phyloP scores from a whole-genome alignment of 2,113 vertebrate genomes.

The Rana temporaria region DNA sequence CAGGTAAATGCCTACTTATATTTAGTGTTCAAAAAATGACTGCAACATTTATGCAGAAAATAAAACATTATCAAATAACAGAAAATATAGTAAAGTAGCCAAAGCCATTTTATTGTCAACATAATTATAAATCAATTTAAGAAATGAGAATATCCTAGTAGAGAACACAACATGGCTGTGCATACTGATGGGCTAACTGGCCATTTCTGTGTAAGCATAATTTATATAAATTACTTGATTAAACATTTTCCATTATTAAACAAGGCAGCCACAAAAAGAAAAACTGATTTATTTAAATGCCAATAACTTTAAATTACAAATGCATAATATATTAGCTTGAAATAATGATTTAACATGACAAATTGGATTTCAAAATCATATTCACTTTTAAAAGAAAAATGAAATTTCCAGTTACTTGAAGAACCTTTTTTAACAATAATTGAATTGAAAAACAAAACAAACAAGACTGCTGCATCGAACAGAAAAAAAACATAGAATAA shows the following conservation, averaged over 20 bases:
- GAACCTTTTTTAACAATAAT: neutral
- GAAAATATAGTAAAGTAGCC: too few species aligned
- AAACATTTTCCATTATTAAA: constrained; percentile 12
- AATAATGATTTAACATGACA: neutral
- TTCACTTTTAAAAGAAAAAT: neutral
- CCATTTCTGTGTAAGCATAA: neutral
- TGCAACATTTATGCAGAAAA: too few species aligned
- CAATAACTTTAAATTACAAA: neutral
- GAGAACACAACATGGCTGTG: neutral
- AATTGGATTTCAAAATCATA: neutral
- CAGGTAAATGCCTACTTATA: too few species aligned
- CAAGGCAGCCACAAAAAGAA: constrained; percentile 7
- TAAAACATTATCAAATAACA: too few species aligned
- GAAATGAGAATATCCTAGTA: neutral
- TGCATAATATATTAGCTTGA: neutral
- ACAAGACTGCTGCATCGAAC: too few species aligned
- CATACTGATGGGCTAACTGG: constrained; percentile 4
- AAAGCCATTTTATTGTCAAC: neutral
- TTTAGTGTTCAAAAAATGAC: too few species aligned
- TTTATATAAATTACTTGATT: constrained; percentile 36
- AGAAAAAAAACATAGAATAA: too few species aligned
- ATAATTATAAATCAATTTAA: neutral
- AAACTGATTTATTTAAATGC: neutral
- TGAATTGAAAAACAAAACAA: too few species aligned
- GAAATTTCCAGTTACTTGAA: neutral